Conservation (phyloP, 2,888 invertebrate species). For the Ptychoptera contaminata region DNA sequence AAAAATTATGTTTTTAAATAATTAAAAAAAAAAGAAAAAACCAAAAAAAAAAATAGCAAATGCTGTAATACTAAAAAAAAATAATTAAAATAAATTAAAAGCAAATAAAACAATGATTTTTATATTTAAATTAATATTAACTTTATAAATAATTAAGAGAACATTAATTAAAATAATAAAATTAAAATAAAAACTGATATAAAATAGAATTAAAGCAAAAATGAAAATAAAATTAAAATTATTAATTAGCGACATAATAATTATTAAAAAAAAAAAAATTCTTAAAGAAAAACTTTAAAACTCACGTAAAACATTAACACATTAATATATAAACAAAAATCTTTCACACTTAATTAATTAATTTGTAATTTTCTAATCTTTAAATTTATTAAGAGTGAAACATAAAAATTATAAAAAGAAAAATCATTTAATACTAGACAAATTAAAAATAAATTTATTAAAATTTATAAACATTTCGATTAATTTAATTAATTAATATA, state of each 20-base stretch:
- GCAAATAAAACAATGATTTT: conserved; percentile 6
- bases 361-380: too few species aligned
- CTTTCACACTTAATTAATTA: too few species aligned
- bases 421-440: too few species aligned
- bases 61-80: conserved; percentile 8
- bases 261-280: conserved; percentile 1
- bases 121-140: not conserved
- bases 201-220: not conserved
- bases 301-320: too few species aligned
- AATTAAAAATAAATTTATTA: too few species aligned
- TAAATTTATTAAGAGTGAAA: too few species aligned
- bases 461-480: conserved; percentile 2
- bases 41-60: conserved; percentile 7
- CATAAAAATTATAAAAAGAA: too few species aligned
- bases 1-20: conserved; percentile 9
- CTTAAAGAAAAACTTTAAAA: not conserved
- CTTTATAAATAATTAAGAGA: not conserved
- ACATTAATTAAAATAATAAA: not conserved
- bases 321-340: too few species aligned
- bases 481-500: too few species aligned
- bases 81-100: conserved; percentile 5
- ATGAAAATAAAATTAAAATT: not conserved
- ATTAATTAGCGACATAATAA: conserved; percentile 2
- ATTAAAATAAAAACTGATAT: not conserved
- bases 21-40: conserved; percentile 7